Conservation (phyloP, 2,888 invertebrate species). For the Epsilonema sp. region DNA sequence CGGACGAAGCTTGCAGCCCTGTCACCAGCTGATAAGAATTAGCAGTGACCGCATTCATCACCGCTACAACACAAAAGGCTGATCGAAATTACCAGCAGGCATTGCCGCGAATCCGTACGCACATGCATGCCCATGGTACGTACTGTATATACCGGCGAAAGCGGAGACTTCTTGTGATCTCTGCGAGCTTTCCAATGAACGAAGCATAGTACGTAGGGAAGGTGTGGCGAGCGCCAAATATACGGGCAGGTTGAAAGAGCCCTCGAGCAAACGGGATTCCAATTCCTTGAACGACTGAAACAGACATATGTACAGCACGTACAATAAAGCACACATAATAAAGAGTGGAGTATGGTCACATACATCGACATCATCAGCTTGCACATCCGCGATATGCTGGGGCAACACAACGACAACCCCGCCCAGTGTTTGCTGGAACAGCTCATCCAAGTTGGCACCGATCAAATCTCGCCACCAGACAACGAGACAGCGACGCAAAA, state of each 20-base stretch:
- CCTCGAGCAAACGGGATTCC: slow-evolving; percentile 2
- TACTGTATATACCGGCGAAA: neutral
- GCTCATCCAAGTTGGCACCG: slow-evolving; percentile 9
- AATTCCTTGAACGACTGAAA: slow-evolving; percentile 4
- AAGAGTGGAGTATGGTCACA: too few species aligned
- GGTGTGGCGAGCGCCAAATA: slow-evolving; percentile 4
- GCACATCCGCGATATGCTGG: too few species aligned
- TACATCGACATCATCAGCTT: too few species aligned
- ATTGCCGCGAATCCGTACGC: too few species aligned
- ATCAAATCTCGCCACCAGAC: slow-evolving; percentile 15
- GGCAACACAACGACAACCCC: too few species aligned
- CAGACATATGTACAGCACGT: too few species aligned
- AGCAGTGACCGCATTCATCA: slow-evolving; percentile 17
- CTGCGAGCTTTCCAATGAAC: neutral
- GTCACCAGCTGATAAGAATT: slow-evolving; percentile 20
- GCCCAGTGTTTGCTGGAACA: slow-evolving; percentile 16
- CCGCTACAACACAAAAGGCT: slow-evolving; percentile 14
- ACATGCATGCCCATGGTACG: too few species aligned
- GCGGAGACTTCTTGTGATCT: neutral
- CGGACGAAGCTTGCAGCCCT: slow-evolving; percentile 3
- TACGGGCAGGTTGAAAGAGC: slow-evolving; percentile 3
- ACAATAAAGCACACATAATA: too few species aligned
- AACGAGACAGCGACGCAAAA: slow-evolving; percentile 5
- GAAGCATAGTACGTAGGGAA: neutral
- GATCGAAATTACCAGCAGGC: too few species aligned